Evolutionary conservation across 2,888 invertebrate species (phyloP), one percentile per base, ranked within the genome.

Genomic region (Drosophila mercatorum): DNA sequence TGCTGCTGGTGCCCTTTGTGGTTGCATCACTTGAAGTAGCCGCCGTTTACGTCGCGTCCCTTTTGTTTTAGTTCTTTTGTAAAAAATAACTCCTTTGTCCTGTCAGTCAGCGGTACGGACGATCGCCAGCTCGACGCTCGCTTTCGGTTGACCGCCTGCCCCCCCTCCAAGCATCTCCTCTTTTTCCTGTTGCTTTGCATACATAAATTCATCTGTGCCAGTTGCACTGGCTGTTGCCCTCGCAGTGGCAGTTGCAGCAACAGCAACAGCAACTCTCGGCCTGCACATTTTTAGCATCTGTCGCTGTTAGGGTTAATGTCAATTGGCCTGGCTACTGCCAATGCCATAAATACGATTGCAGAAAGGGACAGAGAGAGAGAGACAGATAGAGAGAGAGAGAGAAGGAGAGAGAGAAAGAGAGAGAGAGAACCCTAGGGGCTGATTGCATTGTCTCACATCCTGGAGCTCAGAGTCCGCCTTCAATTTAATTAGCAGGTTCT

Each of bases 121-220:
- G 82, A 43, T 71, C 59, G 57, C 44, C 57, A 36, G 47, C 47
- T 59, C 58, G 61, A 75, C 67, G 82, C 46, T 75, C 60, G 83
- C 83, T 88, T 86, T 90, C 87, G 74, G 84, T 89, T 84, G 77
- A 38, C 49, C 43, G 31, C 46, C 31, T 38, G 51, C 12, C 31
- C 5, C 36, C 40, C 52, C 52, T 17, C 31, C 38, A 8, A 26
- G 34, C n/a, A 5, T 14, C n/a, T 12, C 14, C 53, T 28, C 11
- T 74, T 71, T 43, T 40, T 40, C 83, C 89, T 82, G 83, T 78
- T 91, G 88, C 81, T 91, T 91, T 91, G 91, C 91, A 91, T 91
- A 91, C 91, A 91, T 91, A 92, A 91, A 91, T 91, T 91, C 91
- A 91, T 91, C 91, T 92, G 85, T 87, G 83, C 80, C 81, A 81